Conservation (phyloP, 2,888 invertebrate genomes). For the Amblyjoppa fuscipennis region DNA sequence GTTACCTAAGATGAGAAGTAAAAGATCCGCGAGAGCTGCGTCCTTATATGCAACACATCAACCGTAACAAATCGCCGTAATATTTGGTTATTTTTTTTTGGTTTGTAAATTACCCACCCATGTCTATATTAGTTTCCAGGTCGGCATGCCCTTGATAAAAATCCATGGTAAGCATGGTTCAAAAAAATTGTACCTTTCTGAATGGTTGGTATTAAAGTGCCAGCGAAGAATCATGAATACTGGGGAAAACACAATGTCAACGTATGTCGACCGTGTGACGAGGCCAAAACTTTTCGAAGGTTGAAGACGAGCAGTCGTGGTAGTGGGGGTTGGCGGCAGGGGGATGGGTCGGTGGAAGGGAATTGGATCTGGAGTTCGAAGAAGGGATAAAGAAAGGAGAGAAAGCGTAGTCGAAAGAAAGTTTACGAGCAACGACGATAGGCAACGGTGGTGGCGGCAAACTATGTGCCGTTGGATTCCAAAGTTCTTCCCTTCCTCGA, state of each 20-base stretch:
- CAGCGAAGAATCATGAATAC: constrained; percentile 4
- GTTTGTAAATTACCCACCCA: not conserved
- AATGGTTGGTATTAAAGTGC: not conserved
- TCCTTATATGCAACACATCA: not conserved
- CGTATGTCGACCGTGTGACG: constrained; percentile 24
- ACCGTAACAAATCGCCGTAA: not conserved
- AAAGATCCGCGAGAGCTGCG: not conserved
- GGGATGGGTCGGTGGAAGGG: not conserved
- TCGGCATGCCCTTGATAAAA: not conserved
- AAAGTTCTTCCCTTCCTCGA: constrained; percentile 62
- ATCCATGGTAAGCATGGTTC: not conserved
- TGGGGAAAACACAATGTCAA: constrained; percentile 16
- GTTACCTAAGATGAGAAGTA: not conserved
- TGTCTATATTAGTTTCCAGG: not conserved
- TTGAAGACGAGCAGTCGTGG: not conserved
- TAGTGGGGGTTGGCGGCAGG: not conserved
- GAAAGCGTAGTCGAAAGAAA: constrained; percentile 61
- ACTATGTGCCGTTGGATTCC: constrained; percentile 26
- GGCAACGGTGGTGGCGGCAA: constrained; percentile 29
- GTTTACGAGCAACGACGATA: constrained; percentile 50
- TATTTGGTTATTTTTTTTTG: not conserved
- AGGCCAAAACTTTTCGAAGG: constrained; percentile 17
- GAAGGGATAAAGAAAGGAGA: constrained; percentile 16
- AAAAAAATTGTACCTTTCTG: no score
- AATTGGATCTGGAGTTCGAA: not conserved